Evolutionary conservation across 2,113 vertebrate species (phyloP).

Genomic region (Emydura subglobosa): DNA sequence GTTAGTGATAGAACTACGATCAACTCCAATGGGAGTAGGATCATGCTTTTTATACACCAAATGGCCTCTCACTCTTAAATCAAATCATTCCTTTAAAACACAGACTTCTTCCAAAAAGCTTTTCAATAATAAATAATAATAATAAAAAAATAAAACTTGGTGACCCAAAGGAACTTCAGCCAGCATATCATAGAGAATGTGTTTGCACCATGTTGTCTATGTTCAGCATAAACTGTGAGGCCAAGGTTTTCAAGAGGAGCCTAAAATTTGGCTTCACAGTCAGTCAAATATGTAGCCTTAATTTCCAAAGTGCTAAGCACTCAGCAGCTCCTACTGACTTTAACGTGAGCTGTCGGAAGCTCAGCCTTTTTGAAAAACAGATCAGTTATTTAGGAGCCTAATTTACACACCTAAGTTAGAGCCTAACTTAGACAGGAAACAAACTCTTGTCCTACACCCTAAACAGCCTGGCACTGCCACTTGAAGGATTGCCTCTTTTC

Average conservation of each 20-base stretch:
- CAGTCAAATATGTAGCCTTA: background rate
- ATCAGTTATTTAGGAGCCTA: background rate
- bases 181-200: accelerated
- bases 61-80: background rate
- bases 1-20: background rate
- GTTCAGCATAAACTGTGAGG: background rate
- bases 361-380: background rate
- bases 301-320: background rate
- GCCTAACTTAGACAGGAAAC: background rate
- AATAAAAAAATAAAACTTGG: background rate
- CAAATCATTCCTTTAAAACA: background rate
- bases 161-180: background rate
- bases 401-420: no score
- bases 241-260: background rate
- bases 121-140: background rate
- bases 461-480: no score
- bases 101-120: background rate
- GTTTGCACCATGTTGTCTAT: background rate
- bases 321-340: background rate
- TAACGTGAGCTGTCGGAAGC: background rate
- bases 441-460: no score
- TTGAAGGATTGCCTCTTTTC: no score
- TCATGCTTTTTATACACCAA: background rate
- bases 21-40: background rate
- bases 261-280: background rate